These are phyloP conservation scores for Drosophila asahinai DNA, from an alignment of 1,140 invertebrate species.

Conservation along the genomic window DNA sequence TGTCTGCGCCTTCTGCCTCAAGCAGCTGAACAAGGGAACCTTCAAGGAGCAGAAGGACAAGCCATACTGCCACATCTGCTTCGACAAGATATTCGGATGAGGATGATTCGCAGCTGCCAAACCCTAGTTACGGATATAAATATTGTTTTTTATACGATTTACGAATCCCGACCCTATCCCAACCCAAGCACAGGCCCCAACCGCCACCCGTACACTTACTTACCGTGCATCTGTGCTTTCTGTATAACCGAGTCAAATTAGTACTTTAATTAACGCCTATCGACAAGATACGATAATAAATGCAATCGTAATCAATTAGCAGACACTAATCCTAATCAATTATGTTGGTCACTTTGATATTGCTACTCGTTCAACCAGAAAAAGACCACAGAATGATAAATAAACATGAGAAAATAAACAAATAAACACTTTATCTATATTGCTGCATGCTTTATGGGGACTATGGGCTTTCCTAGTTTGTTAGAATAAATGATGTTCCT, in stretches of 20 bases:
- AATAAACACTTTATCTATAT: background rate
- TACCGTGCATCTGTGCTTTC: constrained; percentile 67
- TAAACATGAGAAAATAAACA: constrained; percentile 40
- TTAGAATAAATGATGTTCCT: no score
- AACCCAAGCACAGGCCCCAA: constrained; percentile 14
- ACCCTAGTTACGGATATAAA: constrained; percentile 59
- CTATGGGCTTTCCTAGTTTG: background rate
- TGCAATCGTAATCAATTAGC: constrained; percentile 59
- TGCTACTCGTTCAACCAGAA: constrained; percentile 62
- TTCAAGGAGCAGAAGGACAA: constrained; percentile 99
- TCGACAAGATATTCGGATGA: constrained; percentile 98
- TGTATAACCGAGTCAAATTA: constrained; percentile 83
- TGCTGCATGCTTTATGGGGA: background rate
- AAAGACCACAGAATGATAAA: constrained; percentile 65
- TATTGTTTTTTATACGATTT: constrained; percentile 76
- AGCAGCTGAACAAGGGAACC: constrained; percentile 98
- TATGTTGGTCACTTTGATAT: constrained; percentile 67
- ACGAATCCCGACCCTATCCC: constrained; percentile 37
- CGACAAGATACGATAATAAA: constrained; percentile 41
- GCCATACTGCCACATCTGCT: constrained; percentile 98
- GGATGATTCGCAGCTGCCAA: constrained; percentile 47
- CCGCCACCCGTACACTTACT: constrained; percentile 43
- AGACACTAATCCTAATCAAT: constrained; percentile 72
- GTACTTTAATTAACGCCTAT: constrained; percentile 73
- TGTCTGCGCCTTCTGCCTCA: constrained; percentile 96